A percentile compares a stretch with the other conserved stretches of the same genome.
These are phyloP conservation scores for Chelonus insularis DNA, from an alignment of 1,140 invertebrate genomes.

Conservation along the genomic window DNA sequence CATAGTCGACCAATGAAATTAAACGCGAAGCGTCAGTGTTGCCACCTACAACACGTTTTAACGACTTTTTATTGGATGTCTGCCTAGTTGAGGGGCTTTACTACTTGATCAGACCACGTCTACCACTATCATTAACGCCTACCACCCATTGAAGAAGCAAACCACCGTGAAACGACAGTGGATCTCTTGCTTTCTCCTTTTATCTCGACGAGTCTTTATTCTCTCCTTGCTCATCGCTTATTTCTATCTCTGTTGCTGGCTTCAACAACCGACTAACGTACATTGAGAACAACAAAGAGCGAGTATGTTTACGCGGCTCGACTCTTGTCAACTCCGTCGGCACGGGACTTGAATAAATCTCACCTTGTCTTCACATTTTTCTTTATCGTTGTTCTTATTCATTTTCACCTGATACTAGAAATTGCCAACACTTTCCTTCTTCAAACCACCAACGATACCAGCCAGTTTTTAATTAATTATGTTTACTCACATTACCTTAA, in stretches of 20 bases:
- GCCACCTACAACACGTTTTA: slow-evolving; percentile 15
- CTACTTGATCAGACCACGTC: slow-evolving; percentile 27
- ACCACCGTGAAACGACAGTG: slow-evolving; percentile 39
- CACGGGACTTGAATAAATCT: slow-evolving; percentile 58
- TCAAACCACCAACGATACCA: neutral
- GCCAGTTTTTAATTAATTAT: too few species aligned
- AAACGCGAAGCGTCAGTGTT: slow-evolving; percentile 5
- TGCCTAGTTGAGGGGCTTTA: slow-evolving; percentile 32
- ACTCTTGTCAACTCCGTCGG: slow-evolving; percentile 57
- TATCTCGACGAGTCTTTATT: slow-evolving; percentile 7
- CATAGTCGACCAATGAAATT: slow-evolving; percentile 29
- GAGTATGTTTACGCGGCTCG: slow-evolving; percentile 60
- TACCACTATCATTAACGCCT: slow-evolving; percentile 27
- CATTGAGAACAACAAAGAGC: slow-evolving; percentile 51
- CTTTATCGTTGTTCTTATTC: slow-evolving; percentile 6
- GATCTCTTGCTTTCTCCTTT: neutral
- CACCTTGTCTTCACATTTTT: slow-evolving; percentile 38
- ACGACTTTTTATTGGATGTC: slow-evolving; percentile 29
- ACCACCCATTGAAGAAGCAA: slow-evolving; percentile 30
- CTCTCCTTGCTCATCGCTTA: slow-evolving; percentile 17
- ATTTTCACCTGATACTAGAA: slow-evolving; percentile 8
- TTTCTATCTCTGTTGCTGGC: slow-evolving; percentile 23
- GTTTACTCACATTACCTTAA: too few species aligned
- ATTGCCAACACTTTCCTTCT: neutral
- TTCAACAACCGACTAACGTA: slow-evolving; percentile 27